phyloP scores from a whole-genome alignment of 2,797 vertebrate species.

The Pangasius mekongensis region DNA sequence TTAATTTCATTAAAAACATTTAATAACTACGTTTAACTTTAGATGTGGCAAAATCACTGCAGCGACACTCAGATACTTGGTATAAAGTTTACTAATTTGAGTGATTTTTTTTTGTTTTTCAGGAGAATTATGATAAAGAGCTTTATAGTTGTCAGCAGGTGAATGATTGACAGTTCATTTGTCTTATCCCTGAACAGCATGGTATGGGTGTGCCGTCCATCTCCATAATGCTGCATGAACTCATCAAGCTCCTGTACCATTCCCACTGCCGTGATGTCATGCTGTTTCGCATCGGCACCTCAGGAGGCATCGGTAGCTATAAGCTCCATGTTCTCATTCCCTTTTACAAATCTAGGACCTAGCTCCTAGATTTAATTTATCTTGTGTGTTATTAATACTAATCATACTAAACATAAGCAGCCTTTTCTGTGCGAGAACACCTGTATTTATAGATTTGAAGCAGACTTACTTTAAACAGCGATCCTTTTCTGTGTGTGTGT shows the following conservation, averaged over 20 bases:
- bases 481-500: background rate
- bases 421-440: background rate
- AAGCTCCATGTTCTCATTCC: background rate
- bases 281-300: constrained; percentile 85
- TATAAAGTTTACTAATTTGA: background rate
- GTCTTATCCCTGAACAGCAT: constrained; percentile 71
- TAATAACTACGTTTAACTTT: background rate
- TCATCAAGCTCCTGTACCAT: constrained; percentile 89
- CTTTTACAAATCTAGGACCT: background rate
- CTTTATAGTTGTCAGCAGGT: background rate
- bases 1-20: background rate
- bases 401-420: background rate
- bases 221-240: constrained; percentile 89
- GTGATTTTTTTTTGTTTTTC: background rate
- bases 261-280: constrained; percentile 81
- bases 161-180: constrained; percentile 1
- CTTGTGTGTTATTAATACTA: background rate
- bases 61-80: background rate
- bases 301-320: constrained; percentile 82
- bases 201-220: constrained; percentile 91
- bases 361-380: background rate
- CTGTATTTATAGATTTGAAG: background rate
- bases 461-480: background rate
- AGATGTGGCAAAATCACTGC: background rate
- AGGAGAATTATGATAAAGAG: background rate